Evolutionary conservation across 2,888 invertebrate genomes (phyloP).

Genomic region (Folsomia manolachei): DNA sequence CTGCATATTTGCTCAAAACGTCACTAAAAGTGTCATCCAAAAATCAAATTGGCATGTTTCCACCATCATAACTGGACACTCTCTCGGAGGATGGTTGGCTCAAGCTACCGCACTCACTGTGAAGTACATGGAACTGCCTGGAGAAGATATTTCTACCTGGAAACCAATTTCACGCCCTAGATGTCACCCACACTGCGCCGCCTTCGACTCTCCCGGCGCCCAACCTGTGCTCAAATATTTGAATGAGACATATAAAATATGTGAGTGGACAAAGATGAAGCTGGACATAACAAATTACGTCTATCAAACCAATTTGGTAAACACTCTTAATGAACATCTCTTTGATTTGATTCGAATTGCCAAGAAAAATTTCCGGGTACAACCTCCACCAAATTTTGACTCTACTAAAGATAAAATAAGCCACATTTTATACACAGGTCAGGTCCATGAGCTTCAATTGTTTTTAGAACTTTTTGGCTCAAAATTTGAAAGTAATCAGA

Average conservation of each 20-base stretch:
- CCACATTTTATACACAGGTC: too few species aligned
- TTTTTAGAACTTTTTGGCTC: too few species aligned
- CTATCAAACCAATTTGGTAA: not conserved
- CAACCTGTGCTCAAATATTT: not conserved
- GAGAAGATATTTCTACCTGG: not conserved
- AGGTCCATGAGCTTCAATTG: too few species aligned
- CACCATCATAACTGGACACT: not conserved
- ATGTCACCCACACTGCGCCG: not conserved
- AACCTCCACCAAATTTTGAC: too few species aligned
- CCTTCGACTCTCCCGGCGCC: not conserved
- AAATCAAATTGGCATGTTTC: not conserved
- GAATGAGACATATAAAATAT: not conserved
- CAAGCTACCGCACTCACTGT: not conserved
- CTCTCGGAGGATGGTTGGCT: not conserved
- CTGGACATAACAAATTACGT: not conserved
- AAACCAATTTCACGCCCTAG: not conserved
- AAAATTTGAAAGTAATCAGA: too few species aligned
- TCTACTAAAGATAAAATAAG: too few species aligned
- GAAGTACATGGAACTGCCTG: not conserved
- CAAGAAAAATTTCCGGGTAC: too few species aligned
- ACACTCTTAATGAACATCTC: not conserved
- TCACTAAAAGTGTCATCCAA: not conserved
- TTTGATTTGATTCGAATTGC: not conserved
- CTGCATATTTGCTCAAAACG: not conserved
- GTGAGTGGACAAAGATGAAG: not conserved